Evolutionary conservation across 2,113 vertebrate genomes (phyloP), one percentile per base, ranked within the genome.

Genomic region (Turnix velox): DNA sequence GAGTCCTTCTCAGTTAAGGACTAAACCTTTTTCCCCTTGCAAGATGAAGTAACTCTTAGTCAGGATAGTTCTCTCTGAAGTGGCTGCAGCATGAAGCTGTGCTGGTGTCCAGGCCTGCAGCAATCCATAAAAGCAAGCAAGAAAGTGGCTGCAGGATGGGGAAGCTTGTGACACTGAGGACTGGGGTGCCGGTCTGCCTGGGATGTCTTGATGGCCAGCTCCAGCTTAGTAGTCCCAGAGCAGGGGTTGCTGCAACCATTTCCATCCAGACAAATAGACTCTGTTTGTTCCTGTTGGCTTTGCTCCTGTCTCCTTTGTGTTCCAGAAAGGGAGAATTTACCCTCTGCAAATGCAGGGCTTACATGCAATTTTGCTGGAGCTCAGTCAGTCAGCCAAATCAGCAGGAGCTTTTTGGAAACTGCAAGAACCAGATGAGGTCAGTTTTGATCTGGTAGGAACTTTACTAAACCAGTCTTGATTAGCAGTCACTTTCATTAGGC

Each of bases 391-490:
- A 86, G 92, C 67, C 94, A 94, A 90, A 93, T 79, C 90, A 94
- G 83, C 83, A 84, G 90, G 72, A 92, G 31, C 35, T 55, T 93
- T 95, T 90, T 94, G 90, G 83, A 92, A 94, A 71, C 3, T 9
- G 84, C 79, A 81, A 68, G 51, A 90, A 79, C 85, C 85, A 93
- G 39, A 72, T 73, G 72, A 92, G 80, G 75, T 94, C 90, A 86
- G 83, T 91, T 95, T 87, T 95, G 85, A 95, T 92, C 76, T 7
- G 9, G 46, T 78, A 84, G 48, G 51, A 96, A 33, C 48, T 84
- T 88, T 74, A 83, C 39, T 69, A 94, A 94, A 76, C 39, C 39
- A 59, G 65, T 43, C 40, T 71, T 71, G 55, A 63, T 90, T 71
- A 71, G 59, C 17, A 92, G 76, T 74, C 19, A 59, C n/a, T 92